Evolutionary conservation across 2,888 invertebrate species (phyloP).

Genomic region (Nesidiocoris tenuis): DNA sequence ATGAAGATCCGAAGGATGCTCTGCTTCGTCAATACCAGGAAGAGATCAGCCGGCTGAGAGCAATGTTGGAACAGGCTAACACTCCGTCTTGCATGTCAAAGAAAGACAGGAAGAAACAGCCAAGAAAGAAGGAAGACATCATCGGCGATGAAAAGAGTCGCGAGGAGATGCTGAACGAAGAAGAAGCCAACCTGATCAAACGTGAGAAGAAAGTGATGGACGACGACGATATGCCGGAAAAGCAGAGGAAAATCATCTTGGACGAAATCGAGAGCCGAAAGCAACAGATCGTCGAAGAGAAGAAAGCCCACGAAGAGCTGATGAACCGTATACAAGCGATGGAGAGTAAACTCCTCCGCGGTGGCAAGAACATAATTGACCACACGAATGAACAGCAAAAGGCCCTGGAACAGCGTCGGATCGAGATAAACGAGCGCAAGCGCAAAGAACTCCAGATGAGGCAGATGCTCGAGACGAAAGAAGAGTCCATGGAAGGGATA

Average conservation of each 20-base stretch:
- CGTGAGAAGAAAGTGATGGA: constrained; percentile 49
- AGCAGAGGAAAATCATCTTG: constrained; percentile 54
- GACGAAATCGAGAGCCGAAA: constrained; percentile 55
- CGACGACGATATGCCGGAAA: constrained; percentile 50
- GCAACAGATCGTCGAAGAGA: constrained; percentile 55
- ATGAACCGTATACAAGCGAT: constrained; percentile 76
- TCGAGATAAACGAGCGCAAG: constrained; percentile 87
- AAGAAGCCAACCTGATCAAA: constrained; percentile 50
- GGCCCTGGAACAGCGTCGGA: constrained; percentile 78
- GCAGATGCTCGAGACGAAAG: constrained; percentile 88
- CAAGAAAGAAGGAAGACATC: constrained; percentile 24
- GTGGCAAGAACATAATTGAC: constrained; percentile 91
- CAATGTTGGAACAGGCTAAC: constrained; percentile 36
- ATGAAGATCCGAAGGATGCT: constrained; percentile 99
- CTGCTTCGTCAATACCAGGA: constrained; percentile 92
- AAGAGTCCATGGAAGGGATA: constrained; percentile 87
- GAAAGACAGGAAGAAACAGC: constrained; percentile 38
- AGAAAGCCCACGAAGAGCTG: constrained; percentile 69
- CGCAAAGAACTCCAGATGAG: constrained; percentile 82
- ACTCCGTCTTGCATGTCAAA: constrained; percentile 30
- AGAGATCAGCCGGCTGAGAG: constrained; percentile 77
- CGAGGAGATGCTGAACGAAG: constrained; percentile 52
- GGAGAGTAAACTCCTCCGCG: constrained; percentile 91
- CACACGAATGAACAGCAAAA: constrained; percentile 92
- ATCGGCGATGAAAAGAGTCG: constrained; percentile 41